Base-by-base conservation (phyloP, 2,888 invertebrate genomes). In the Caenorhabditis japonica region DNA sequence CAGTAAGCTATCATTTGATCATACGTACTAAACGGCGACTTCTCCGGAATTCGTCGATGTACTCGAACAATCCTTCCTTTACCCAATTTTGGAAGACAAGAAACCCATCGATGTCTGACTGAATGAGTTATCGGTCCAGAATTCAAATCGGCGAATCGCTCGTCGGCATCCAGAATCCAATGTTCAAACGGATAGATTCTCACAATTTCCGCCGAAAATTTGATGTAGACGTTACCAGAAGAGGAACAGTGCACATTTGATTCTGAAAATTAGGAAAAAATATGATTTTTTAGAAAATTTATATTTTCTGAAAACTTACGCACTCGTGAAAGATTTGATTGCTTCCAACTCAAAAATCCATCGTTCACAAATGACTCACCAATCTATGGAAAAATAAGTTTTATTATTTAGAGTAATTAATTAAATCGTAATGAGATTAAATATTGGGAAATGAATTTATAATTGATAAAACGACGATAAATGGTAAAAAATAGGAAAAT, bases 21-120 rank as follows among this genome's bases (percentile, higher is more conserved):
- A 23, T 73, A 68, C 44, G 34, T 56, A 17, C 51, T 56, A 21
- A 73, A 68, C 1, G 73, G 66, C 7, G 61, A 51, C 8, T 34
- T 58, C 3, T 46, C 58, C 13, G 66, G 73, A 55, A 73, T 56
- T 30, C 39, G 46, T 7, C 64, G 46, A 43, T 72, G 72, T 25
- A 72, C 47, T 30, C 39, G 44, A 15, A 47, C 47, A 3, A 60
- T 43, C 36, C 41, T 17, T 19, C 72, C 72, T 47, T 59, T 64
- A 41, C 72, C 72, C 4, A 72, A 23, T 30, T 72, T 72, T 12
- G 72, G 72, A 7, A 72, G 34, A 64, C 72, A 72, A 0, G 59
- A 49, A 2, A 72, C 55, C 72, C 72, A 64, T 53, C 64, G 17
- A 12, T 47, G 51, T 3, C 53, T 44, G 10, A 72, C 51, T 19